Evolutionary conservation across 2,888 invertebrate species (phyloP), one percentile per base, ranked within the genome.

Genomic region (Arge pagana): DNA sequence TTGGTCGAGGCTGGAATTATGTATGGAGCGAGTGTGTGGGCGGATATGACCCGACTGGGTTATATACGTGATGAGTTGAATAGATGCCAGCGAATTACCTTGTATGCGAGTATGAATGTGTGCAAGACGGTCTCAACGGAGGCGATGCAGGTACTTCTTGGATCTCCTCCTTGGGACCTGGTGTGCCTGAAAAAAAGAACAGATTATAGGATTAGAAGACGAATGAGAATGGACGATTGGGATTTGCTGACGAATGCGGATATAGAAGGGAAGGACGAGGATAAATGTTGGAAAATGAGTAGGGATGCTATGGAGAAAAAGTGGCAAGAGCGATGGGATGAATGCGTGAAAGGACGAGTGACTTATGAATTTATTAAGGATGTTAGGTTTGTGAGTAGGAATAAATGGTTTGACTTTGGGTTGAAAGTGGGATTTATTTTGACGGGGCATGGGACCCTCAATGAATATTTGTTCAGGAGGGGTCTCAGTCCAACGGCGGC

Each of bases 71-170:
- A 30, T 1, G 24, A 48, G 8, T 1, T 58, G 13, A 31, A 19
- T 18, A 23, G 52, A n/a, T 53, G 39, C 19, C 52, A 56, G 18
- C 18, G 55, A n/a, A 30, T 48, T 5, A 37, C 48, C 8, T 15
- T 57, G 48, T 50, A 54, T 48, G 57, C 54, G 1, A 35, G 54
- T 41, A 2, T 51, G n/a, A 15, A 39, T 3, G 54, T 56, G 1
- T 58, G 56, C 23, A 23, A 50, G 15, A 60, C 56, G 4, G 60
- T 60, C n/a, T 58, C 55, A 7, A 51, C 53, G 37, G 54, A 42
- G 16, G 60, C 56, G 16, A 55, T 58, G 56, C 58, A 58, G 50
- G 53, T 54, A 6, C 23, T 59, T 1, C 15, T 28, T 11, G 57
- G 59, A 0, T 48, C 40, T 24, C 35, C 55, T 2, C 57, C 53